Evolutionary conservation across 2,888 invertebrate species (phyloP).

Genomic region (Cryptus armator): DNA sequence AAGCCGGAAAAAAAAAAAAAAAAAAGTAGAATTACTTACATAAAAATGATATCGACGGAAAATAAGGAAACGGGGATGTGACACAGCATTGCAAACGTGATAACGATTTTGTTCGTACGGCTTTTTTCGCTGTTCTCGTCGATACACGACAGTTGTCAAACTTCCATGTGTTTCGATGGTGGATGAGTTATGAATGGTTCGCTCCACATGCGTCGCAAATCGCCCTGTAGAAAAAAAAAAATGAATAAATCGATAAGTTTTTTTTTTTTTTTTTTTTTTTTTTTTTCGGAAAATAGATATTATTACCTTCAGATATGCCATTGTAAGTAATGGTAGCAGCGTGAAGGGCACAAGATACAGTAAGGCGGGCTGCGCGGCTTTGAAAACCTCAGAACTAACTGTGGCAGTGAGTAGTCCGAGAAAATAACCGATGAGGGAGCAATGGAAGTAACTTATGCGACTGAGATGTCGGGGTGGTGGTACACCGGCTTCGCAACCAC

Average conservation of each 20-base stretch:
- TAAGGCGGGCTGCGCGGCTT: constrained; percentile 98
- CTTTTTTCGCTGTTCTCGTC: constrained; percentile 43
- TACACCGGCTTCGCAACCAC: constrained; percentile 88
- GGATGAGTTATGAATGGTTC: constrained; percentile 96
- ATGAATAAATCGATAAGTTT: background rate
- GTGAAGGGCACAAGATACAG: constrained; percentile 99
- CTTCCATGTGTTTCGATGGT: constrained; percentile 93
- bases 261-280: background rate
- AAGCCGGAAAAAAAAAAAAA: constrained; percentile 42
- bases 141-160: constrained; percentile 86
- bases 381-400: constrained; percentile 98
- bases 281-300: background rate
- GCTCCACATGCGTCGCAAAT: constrained; percentile 98
- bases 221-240: constrained; percentile 89
- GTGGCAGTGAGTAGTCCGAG: constrained; percentile 98
- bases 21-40: constrained; percentile 79
- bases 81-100: constrained; percentile 69
- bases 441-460: constrained; percentile 97
- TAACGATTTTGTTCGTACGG: constrained; percentile 67
- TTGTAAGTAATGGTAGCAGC: constrained; percentile 96
- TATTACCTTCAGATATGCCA: constrained; percentile 98
- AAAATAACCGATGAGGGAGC: constrained; percentile 98
- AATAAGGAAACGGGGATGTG: constrained; percentile 75
- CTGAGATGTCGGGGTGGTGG: constrained; percentile 86
- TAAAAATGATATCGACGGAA: constrained; percentile 80